Base-by-base conservation (phyloP, 2,888 invertebrate species). In the Pheosia gnoma region DNA sequence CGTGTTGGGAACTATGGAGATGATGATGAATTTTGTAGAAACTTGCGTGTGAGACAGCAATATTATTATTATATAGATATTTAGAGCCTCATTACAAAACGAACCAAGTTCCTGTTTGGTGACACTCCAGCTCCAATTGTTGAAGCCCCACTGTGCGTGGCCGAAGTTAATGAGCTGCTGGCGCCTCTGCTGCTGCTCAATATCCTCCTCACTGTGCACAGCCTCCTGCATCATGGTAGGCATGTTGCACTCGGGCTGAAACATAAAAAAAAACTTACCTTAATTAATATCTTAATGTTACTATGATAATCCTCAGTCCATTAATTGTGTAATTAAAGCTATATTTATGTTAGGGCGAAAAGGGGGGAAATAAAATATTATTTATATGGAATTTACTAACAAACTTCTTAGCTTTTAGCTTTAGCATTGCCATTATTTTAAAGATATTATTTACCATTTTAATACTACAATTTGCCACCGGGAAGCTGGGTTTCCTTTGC, bases 71-170 rank as follows among this genome's bases (percentile, higher is more conserved):
- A n/a, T n/a, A n/a, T n/a, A n/a, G n/a, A 25, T 25, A 25, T 25
- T 25, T 25, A 25, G 25, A 25, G 25, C 25, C 25, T 25, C 25
- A 25, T 25, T 25, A 25, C 25, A 25, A 10, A n/a, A 61, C 77
- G 67, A 62, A 94, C 94, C 94, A 37, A 94, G 80, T 38, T 93
- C 94, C 70, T 94, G 94, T 67, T 91, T 93, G 43, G 86, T 92
- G 58, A 94, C 94, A 0, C 85, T 78, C 94, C 94, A 94, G 73
- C 82, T 94, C 94, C 94, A 94, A 67, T 94, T 93, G 58, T 93
- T 92, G 73, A 93, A 93, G 39, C 93, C 93, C 94, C 94, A 94
- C 73, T 92, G 93, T 0, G 87, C 66, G 68, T 94, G 93, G 0
- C 89, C 94, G 64, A 93, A 94, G 81, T 91, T 91, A n/a, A 94